phyloP scores from a whole-genome alignment of 2,113 vertebrate genomes.

The Oncorhynchus nerka region DNA sequence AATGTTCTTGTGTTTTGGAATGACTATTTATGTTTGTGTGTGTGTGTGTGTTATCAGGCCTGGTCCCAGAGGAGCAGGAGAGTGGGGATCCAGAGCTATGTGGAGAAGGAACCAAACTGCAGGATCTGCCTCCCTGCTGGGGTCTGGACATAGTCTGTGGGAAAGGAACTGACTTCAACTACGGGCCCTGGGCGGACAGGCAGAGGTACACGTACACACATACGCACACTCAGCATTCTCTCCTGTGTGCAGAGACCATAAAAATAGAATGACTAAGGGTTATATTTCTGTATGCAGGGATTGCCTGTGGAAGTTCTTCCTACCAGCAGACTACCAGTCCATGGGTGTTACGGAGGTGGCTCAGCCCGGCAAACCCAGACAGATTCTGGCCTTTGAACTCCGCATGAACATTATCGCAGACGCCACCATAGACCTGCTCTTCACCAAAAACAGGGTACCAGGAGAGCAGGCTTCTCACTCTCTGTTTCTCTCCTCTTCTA shows the following conservation, averaged over 20 bases:
- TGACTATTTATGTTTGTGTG: no score
- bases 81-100: slow-evolving; percentile 80
- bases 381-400: slow-evolving; percentile 96
- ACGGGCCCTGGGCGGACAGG: slow-evolving; percentile 96
- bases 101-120: slow-evolving; percentile 87
- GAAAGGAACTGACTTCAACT: slow-evolving; percentile 98
- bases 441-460: slow-evolving; percentile 96
- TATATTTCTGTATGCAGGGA: slow-evolving; percentile 74
- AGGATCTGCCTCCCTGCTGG: slow-evolving; percentile 96
- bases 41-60: slow-evolving; percentile 70
- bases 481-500: background rate
- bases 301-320: slow-evolving; percentile 96
- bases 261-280: background rate
- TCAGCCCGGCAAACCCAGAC: slow-evolving; percentile 86
- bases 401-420: slow-evolving; percentile 99
- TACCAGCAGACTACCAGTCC: slow-evolving; percentile 93
- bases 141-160: slow-evolving; percentile 97
- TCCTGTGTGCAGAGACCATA: background rate
- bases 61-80: slow-evolving; percentile 90
- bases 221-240: background rate
- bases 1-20: no score
- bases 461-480: background rate
- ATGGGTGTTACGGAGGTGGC: slow-evolving; percentile 90
- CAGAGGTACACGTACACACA: slow-evolving; percentile 80
- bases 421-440: slow-evolving; percentile 96